Conservation (phyloP, 2,113 vertebrate species). For the Actinemys pallida region DNA sequence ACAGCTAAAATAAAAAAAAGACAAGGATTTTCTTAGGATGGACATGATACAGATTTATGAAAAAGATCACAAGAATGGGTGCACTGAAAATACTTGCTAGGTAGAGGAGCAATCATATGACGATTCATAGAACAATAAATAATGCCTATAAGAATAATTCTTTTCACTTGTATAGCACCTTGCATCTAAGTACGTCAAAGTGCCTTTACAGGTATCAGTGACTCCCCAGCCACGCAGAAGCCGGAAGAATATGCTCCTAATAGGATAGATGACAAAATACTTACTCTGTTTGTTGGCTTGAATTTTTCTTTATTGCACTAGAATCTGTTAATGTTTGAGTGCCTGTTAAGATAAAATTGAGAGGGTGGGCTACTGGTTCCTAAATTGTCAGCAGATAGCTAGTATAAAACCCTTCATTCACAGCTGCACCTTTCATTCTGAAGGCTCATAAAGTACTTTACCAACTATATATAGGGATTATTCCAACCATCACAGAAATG, state of each 20-base stretch:
- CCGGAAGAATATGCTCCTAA: neutral
- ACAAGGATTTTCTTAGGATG: neutral
- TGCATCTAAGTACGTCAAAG: fast-evolving
- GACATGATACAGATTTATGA: fast-evolving
- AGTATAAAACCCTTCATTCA: neutral
- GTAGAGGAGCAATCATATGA: neutral
- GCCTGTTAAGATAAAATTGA: slow-evolving; percentile 40
- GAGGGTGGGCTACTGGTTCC: neutral
- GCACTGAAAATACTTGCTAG: neutral
- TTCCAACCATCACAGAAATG: neutral
- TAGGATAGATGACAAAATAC: neutral
- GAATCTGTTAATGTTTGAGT: slow-evolving; percentile 74
- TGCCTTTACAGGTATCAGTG: fast-evolving
- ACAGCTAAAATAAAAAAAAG: slow-evolving; percentile 68
- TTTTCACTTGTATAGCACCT: fast-evolving
- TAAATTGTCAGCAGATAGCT: neutral
- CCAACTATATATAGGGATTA: neutral
- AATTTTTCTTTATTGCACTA: slow-evolving; percentile 53
- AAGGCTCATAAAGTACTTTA: neutral
- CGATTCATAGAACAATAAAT: neutral
- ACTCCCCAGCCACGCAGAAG: fast-evolving
- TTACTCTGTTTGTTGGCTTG: slow-evolving; percentile 86
- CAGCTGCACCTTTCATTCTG: neutral
- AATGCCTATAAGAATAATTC: fast-evolving
- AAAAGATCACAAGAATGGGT: fast-evolving